phyloP scores from a whole-genome alignment of 2,797 vertebrate species.

The Poeciliopsis infans region DNA sequence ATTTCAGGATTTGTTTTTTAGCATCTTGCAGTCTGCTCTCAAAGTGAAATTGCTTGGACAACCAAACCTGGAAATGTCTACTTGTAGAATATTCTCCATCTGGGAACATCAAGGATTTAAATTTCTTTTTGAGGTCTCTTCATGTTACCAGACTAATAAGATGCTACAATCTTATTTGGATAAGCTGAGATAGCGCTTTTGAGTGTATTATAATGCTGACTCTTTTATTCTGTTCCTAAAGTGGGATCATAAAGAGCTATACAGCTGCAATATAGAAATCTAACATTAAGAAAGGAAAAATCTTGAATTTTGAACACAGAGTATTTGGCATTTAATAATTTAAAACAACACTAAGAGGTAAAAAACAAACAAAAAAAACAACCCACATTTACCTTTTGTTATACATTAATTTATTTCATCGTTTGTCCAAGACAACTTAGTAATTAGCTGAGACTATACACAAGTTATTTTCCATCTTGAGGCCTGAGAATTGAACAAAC shows the following conservation, averaged over 20 bases:
- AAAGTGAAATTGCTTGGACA: neutral
- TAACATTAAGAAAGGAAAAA: neutral
- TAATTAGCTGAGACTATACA: conserved; percentile 76
- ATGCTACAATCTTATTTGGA: neutral
- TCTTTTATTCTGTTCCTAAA: neutral
- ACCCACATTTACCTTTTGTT: neutral
- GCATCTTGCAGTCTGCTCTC: no score
- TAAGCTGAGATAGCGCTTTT: neutral
- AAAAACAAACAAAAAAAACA: no score
- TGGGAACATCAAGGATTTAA: neutral
- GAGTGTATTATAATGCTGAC: neutral
- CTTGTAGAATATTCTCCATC: neutral
- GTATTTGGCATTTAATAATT: neutral
- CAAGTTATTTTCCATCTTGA: conserved; percentile 67
- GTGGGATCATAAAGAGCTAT: neutral
- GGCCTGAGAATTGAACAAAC: conserved; percentile 71
- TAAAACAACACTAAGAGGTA: neutral
- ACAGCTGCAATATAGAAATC: neutral
- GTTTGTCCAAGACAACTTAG: conserved; percentile 70
- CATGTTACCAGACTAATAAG: neutral
- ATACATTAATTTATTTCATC: conserved; percentile 70
- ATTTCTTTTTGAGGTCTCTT: neutral
- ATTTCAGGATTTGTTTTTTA: no score
- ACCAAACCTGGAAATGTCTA: neutral
- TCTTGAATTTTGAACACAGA: neutral